Evolutionary conservation across 2,797 vertebrate species (phyloP).

Genomic region (Pangasius krempfi): DNA sequence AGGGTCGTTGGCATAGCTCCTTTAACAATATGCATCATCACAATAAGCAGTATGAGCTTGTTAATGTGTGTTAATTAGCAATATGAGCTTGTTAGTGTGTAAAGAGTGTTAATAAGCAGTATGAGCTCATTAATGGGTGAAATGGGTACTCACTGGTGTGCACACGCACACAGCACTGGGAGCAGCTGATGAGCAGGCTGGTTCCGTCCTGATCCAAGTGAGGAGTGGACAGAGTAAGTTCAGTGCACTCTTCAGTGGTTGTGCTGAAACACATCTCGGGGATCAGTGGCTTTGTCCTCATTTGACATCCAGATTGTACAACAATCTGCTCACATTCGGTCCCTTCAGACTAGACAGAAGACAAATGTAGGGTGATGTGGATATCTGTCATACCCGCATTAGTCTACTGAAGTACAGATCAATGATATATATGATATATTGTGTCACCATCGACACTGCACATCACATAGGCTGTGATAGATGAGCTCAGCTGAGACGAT

Average conservation of each 20-base stretch:
- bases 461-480: background rate
- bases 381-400: background rate
- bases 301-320: slow-evolving; percentile 66
- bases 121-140: background rate
- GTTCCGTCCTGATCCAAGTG: slow-evolving; percentile 90
- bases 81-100: background rate
- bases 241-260: slow-evolving; percentile 83
- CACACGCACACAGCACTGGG: slow-evolving; percentile 90
- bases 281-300: slow-evolving; percentile 87
- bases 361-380: background rate
- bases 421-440: too few relatives aligned
- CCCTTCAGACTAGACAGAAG: slow-evolving; percentile 78
- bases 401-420: background rate
- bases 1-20: background rate
- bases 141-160: slow-evolving; percentile 86
- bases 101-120: background rate
- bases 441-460: background rate
- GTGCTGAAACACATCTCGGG: slow-evolving; percentile 95
- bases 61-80: background rate
- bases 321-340: slow-evolving; percentile 69
- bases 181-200: slow-evolving; percentile 89
- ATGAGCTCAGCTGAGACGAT: background rate
- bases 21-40: background rate
- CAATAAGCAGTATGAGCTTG: background rate
- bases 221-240: slow-evolving; percentile 79